Conservation (phyloP, 2,888 invertebrate genomes). For the Drosophila falleni region DNA sequence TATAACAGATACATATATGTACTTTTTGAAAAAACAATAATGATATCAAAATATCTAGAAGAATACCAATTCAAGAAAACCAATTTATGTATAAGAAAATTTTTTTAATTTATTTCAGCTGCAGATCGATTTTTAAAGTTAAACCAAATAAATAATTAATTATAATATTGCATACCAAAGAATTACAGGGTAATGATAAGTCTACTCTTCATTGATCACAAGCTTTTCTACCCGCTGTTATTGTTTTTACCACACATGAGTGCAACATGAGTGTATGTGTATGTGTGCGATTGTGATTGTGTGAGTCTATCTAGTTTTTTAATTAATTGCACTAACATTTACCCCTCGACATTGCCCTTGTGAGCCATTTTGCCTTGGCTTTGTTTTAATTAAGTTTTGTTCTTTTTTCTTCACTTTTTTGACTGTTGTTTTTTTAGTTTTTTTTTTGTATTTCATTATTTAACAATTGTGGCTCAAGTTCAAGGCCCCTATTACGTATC, state of each 20-base stretch:
- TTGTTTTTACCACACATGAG: conserved; percentile 13
- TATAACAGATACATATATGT: too few relatives aligned
- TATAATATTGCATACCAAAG: neutral
- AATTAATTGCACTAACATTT: conserved; percentile 76
- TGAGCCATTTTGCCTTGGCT: conserved; percentile 33
- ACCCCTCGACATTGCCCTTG: conserved; percentile 42
- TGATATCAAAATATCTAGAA: too few relatives aligned
- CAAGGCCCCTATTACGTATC: conserved; percentile 49
- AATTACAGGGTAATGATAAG: conserved; percentile 26
- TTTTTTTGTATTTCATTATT: conserved; percentile 60
- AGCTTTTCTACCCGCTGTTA: conserved; percentile 17
- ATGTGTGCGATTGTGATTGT: conserved; percentile 14
- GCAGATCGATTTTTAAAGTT: too few relatives aligned
- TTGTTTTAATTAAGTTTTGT: conserved; percentile 48
- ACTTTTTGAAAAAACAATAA: too few relatives aligned
- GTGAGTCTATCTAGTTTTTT: conserved; percentile 64
- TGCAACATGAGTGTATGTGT: conserved; percentile 14
- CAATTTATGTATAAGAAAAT: too few relatives aligned
- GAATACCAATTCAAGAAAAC: too few relatives aligned
- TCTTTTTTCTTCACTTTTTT: conserved; percentile 21
- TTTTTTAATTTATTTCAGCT: too few relatives aligned
- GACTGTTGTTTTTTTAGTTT: conserved; percentile 45
- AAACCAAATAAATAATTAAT: too few relatives aligned
- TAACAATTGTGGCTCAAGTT: conserved; percentile 66
- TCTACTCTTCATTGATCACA: neutral